Conservation (phyloP, 1,140 invertebrate genomes). For the Drosophila dunni region DNA sequence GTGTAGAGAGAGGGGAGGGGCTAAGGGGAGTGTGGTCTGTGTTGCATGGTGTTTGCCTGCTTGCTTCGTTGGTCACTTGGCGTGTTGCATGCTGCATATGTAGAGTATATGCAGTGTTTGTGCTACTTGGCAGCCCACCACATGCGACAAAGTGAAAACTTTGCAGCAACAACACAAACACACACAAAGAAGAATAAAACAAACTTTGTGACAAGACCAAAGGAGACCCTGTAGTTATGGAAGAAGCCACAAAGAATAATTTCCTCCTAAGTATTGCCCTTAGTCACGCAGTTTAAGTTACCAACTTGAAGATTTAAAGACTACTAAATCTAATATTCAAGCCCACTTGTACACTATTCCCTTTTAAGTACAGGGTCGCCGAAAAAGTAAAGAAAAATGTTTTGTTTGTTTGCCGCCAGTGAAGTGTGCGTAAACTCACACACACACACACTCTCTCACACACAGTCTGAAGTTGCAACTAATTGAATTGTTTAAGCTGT, state of each 20-base stretch:
- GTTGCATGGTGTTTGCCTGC: constrained; percentile 40
- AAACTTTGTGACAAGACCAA: background rate
- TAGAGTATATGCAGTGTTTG: constrained; percentile 42
- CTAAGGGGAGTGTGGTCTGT: background rate
- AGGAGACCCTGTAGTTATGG: too few relatives aligned
- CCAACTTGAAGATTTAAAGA: too few relatives aligned
- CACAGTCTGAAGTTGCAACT: constrained; percentile 7
- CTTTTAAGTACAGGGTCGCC: too few relatives aligned
- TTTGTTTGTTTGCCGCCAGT: constrained; percentile 4
- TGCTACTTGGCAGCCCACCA: constrained; percentile 67
- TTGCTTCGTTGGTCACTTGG: constrained; percentile 59
- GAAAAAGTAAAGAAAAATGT: background rate
- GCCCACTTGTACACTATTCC: too few relatives aligned
- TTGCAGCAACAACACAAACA: constrained; percentile 29
- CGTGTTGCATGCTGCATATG: constrained; percentile 72
- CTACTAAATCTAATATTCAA: too few relatives aligned
- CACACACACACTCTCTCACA: background rate
- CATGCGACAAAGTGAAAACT: constrained; percentile 81
- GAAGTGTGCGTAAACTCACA: constrained; percentile 13
- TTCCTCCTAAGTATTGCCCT: too few relatives aligned
- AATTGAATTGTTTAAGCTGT: constrained; percentile 49
- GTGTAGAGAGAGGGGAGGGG: constrained; percentile 14
- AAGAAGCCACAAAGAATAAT: too few relatives aligned
- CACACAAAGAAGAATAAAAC: background rate
- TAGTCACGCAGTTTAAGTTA: background rate